Evolutionary conservation across 53 echinoderm and acorn worm species (phyloP).

Genomic region (Echinarachnius parma): DNA sequence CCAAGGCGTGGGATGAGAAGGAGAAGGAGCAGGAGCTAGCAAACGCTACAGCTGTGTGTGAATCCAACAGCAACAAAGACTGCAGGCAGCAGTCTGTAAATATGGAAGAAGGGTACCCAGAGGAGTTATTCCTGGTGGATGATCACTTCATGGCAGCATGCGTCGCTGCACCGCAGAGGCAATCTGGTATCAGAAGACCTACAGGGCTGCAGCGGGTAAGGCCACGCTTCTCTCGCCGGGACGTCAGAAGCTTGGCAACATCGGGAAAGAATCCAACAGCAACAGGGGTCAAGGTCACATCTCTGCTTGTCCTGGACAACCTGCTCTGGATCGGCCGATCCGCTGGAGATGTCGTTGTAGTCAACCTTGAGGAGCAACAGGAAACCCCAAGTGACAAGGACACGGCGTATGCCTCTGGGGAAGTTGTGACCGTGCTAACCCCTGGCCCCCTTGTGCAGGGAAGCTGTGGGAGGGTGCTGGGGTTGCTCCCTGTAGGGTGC

Average conservation of each 20-base stretch:
- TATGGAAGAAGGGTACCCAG: neutral
- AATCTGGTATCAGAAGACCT: neutral
- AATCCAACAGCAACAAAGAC: conserved; percentile 30
- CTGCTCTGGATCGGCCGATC: conserved; percentile 27
- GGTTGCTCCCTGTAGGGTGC: conserved; percentile 2
- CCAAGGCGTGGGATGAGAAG: conserved; percentile 19
- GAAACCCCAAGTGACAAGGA: neutral
- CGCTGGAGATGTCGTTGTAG: conserved; percentile 18
- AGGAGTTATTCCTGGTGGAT: conserved; percentile 10
- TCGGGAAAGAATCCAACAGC: neutral
- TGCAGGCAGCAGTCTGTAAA: neutral
- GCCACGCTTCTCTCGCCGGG: conserved; percentile 2
- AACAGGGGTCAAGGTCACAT: neutral
- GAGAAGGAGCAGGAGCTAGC: conserved; percentile 29
- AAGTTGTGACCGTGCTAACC: conserved; percentile 36
- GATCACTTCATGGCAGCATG: conserved; percentile 39
- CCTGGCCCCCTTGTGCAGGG: neutral
- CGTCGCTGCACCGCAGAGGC: conserved; percentile 1
- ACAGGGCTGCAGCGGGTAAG: neutral
- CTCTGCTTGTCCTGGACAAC: conserved; percentile 26
- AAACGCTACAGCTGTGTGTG: conserved; percentile 2
- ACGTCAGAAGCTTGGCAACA: neutral
- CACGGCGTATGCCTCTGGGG: neutral
- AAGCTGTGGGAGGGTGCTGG: conserved; percentile 10
- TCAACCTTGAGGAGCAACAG: neutral